These are phyloP conservation scores for Oxyruncus cristatus DNA, from an alignment of 2,113 vertebrate genomes.

Conservation along the genomic window DNA sequence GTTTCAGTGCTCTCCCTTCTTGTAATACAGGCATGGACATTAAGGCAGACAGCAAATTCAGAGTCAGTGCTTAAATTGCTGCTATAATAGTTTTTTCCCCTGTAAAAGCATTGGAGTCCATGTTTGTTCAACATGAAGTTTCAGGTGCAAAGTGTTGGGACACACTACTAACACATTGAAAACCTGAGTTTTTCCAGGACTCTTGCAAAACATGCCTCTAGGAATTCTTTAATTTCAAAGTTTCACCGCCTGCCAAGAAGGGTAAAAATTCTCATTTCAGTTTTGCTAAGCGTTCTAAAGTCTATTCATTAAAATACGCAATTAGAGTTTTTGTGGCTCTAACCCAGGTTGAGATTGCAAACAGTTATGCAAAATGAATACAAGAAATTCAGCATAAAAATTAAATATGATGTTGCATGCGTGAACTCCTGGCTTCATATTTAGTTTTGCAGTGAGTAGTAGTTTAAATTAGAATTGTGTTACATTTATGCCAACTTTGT, in stretches of 20 bases:
- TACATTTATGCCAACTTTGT: not conserved
- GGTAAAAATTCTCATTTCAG: not conserved
- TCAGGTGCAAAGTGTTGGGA: not conserved
- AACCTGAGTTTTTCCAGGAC: not conserved
- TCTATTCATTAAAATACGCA: not conserved
- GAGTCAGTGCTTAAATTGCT: not conserved
- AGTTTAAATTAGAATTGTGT: not conserved
- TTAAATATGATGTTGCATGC: not conserved
- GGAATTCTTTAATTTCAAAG: not conserved
- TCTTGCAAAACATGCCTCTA: not conserved
- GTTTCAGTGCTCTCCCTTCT: accelerated
- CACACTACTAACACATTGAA: not conserved
- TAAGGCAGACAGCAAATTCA: not conserved
- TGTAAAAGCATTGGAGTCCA: not conserved
- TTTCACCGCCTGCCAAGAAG: not conserved
- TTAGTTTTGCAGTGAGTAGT: not conserved
- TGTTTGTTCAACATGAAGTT: not conserved
- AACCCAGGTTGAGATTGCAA: not conserved
- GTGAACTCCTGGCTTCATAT: not conserved
- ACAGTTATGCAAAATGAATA: not conserved
- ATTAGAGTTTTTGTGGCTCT: not conserved
- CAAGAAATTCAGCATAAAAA: not conserved
- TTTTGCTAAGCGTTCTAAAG: not conserved
- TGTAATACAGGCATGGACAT: not conserved
- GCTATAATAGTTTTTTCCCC: not conserved